These are phyloP conservation scores for Lithobates pipiens DNA, from an alignment of 2,797 vertebrate genomes.

Conservation along the genomic window DNA sequence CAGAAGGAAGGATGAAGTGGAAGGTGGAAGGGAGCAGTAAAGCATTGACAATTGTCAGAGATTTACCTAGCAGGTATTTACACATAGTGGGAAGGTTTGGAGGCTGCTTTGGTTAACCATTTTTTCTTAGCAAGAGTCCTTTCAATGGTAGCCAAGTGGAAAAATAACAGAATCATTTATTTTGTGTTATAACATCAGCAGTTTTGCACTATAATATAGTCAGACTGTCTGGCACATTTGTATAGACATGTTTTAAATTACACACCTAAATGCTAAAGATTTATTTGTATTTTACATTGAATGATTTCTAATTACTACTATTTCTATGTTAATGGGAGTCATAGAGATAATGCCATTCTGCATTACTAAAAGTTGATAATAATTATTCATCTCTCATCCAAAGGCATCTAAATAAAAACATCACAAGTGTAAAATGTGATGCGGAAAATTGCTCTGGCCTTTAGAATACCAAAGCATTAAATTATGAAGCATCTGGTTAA, in stretches of 20 bases:
- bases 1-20: no score
- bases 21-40: no score
- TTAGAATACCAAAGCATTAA: conserved; percentile 60
- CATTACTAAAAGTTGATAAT: conserved; percentile 30
- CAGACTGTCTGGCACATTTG: conserved; percentile 11
- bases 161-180: neutral
- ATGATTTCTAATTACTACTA: conserved; percentile 64
- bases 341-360: conserved; percentile 55
- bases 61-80: no score
- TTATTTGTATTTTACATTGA: conserved; percentile 62
- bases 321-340: conserved; percentile 59
- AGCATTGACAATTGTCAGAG: no score
- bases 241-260: conserved; percentile 38
- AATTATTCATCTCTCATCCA: conserved; percentile 50
- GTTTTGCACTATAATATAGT: neutral
- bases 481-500: conserved; percentile 63
- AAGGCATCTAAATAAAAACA: conserved; percentile 59
- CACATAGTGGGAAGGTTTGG: no score
- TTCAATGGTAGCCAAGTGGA: neutral
- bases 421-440: conserved; percentile 61
- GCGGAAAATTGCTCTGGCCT: conserved; percentile 60
- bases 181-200: neutral
- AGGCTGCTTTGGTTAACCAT: no score
- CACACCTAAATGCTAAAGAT: conserved; percentile 61
- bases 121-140: no score